Conservation (phyloP, 2,113 vertebrate species). For the Anolis carolinensis region DNA sequence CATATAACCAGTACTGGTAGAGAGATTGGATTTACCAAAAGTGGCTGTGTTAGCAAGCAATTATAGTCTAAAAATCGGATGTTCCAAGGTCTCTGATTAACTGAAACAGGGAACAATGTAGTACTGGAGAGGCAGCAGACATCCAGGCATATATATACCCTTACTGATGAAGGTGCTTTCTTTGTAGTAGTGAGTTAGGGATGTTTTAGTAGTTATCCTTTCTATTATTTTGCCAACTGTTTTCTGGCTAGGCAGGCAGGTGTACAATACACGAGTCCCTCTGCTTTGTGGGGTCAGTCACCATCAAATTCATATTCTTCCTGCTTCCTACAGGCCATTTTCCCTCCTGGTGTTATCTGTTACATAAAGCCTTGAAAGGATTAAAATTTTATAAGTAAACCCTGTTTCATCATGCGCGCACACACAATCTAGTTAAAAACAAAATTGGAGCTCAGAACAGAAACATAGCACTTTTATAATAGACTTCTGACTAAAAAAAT, state of each 20-base stretch:
- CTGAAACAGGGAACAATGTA: too few species aligned
- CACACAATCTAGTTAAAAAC: constrained; percentile 23
- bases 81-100: background rate
- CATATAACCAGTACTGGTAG: too few species aligned
- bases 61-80: background rate
- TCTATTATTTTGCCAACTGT: background rate
- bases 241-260: constrained; percentile 4
- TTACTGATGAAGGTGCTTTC: background rate
- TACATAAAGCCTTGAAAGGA: constrained; percentile 24
- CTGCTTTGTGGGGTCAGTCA: background rate
- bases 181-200: background rate
- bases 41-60: background rate
- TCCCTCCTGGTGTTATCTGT: constrained; percentile 15
- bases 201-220: background rate
- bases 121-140: background rate
- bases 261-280: background rate
- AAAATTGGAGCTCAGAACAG: background rate
- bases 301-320: constrained; percentile 17
- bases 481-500: constrained; percentile 1
- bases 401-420: constrained; percentile 5
- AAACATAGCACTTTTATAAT: background rate
- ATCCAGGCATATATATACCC: background rate
- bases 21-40: too few species aligned
- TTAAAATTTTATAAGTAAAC: constrained; percentile 30
- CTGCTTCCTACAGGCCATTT: constrained; percentile 11